phyloP scores from a whole-genome alignment of 2,797 vertebrate genomes.

The Cryptoprocta ferox region DNA sequence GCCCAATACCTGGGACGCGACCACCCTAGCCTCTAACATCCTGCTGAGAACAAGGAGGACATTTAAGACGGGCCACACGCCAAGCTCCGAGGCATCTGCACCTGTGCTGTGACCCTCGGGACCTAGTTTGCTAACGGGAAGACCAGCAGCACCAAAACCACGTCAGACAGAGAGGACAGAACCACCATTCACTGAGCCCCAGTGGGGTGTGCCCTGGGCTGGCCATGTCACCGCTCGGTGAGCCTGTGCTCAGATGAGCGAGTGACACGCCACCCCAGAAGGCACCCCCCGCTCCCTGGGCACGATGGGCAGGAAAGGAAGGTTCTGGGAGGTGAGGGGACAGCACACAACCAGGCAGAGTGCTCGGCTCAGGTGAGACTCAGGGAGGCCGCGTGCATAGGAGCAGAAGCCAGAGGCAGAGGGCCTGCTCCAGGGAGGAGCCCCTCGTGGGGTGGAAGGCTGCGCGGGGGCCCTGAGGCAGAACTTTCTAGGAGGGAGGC shows the following conservation, averaged over 20 bases:
- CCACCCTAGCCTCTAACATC: fast-evolving
- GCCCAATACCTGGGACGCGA: background rate
- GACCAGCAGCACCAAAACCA: background rate
- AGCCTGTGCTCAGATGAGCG: background rate
- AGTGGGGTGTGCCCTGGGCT: background rate
- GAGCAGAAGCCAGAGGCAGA: no score
- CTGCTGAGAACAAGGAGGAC: background rate
- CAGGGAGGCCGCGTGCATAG: no score
- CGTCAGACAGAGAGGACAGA: background rate
- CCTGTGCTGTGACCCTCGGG: background rate
- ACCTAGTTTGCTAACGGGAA: background rate
- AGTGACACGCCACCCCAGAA: background rate
- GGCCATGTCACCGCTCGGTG: background rate
- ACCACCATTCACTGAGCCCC: background rate
- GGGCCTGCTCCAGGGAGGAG: no score
- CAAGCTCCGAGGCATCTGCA: background rate
- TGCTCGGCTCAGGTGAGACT: background rate
- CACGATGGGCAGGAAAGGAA: background rate
- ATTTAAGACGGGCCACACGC: fast-evolving
- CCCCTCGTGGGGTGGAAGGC: background rate
- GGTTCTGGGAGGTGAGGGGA: background rate
- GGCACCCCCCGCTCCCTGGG: background rate
- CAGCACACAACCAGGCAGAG: background rate
- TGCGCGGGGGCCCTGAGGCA: background rate
- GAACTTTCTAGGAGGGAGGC: background rate